Percentiles rank a stretch among this genome's conserved stretches.
Conservation (phyloP, 2,797 vertebrate genomes). For the Menidia menidia region DNA sequence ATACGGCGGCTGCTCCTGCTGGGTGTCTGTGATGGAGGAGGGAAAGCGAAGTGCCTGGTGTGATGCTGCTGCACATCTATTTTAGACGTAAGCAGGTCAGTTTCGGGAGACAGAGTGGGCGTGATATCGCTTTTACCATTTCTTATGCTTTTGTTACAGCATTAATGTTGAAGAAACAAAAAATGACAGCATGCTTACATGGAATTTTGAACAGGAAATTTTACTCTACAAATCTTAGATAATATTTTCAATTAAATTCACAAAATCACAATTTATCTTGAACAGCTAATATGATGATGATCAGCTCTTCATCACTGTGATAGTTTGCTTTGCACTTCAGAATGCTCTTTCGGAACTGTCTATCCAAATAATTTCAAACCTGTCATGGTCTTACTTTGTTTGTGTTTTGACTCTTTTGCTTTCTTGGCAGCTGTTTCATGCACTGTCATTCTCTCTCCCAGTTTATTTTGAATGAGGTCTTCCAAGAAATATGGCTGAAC, state of each 20-base stretch:
- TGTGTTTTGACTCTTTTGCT: too few relatives aligned
- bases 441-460: too few relatives aligned
- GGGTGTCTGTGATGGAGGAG: constrained; percentile 44
- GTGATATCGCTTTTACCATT: background rate
- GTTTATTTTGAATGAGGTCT: too few relatives aligned
- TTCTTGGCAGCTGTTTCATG: too few relatives aligned
- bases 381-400: constrained; percentile 25
- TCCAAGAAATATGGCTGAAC: too few relatives aligned
- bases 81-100: constrained; percentile 47
- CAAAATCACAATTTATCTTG: background rate
- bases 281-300: background rate
- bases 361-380: constrained; percentile 59
- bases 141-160: background rate
- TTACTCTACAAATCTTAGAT: background rate
- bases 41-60: constrained; percentile 37
- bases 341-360: constrained; percentile 45
- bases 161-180: background rate
- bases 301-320: background rate
- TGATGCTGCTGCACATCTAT: constrained; percentile 54
- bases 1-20: constrained; percentile 61
- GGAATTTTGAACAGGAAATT: too few relatives aligned
- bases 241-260: background rate
- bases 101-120: constrained; percentile 1
- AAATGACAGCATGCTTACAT: background rate
- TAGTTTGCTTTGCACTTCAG: constrained; percentile 9